Conservation (phyloP, 2,797 vertebrate genomes). For the Glossophaga mutica region DNA sequence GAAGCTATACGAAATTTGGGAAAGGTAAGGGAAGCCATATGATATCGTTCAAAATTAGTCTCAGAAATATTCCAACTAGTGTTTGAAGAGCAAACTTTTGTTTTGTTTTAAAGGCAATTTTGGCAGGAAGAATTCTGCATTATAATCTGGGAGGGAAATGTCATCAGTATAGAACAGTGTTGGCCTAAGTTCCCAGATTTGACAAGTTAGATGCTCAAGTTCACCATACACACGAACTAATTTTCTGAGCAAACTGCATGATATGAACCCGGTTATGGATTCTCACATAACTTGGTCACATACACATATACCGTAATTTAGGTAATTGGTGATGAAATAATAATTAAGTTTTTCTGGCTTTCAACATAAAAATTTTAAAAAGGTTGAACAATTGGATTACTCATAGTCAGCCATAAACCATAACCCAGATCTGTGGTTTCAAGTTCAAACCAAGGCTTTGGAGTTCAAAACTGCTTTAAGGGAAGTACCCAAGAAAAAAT, state of each 20-base stretch:
- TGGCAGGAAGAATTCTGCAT: not conserved
- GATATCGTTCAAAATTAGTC: not conserved
- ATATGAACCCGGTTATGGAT: not conserved
- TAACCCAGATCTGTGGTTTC: conserved; percentile 8
- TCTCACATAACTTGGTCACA: not conserved
- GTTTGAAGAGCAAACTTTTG: not conserved
- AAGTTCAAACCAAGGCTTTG: not conserved
- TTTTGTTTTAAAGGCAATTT: not conserved
- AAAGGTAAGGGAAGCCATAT: not conserved
- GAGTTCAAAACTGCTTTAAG: conserved; percentile 22
- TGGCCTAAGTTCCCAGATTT: not conserved
- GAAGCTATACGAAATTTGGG: not conserved
- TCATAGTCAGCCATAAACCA: conserved; percentile 24
- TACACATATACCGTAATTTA: not conserved
- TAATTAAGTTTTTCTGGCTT: not conserved
- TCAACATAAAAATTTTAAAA: conserved; percentile 28
- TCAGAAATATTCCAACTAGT: not conserved
- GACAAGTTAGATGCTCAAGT: not conserved
- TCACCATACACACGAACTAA: not conserved
- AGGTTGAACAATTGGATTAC: not conserved
- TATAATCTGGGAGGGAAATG: not conserved
- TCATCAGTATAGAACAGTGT: not conserved
- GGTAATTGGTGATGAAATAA: not conserved
- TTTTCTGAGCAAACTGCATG: not conserved
- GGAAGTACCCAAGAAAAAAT: not conserved